Conservation (phyloP, 2,113 vertebrate species). For the Actinemys pallida region DNA sequence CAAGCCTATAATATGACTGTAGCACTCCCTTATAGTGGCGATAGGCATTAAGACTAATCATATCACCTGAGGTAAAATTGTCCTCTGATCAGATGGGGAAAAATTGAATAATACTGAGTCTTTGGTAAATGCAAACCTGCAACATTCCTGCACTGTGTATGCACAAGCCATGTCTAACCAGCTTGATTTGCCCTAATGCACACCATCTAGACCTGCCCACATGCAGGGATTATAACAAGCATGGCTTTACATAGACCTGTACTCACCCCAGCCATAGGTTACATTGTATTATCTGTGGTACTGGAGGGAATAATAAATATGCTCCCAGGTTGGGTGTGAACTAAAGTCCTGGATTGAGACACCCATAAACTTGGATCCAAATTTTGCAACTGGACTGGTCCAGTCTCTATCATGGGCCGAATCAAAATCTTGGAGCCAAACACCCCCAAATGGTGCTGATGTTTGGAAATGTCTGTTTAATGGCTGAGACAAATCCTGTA, state of each 20-base stretch:
- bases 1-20: neutral
- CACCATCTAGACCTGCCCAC: neutral
- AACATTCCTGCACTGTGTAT: neutral
- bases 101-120: neutral
- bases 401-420: neutral
- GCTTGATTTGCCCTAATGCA: neutral
- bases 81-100: neutral
- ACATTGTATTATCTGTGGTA: neutral
- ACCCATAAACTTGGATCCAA: neutral
- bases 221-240: neutral
- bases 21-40: neutral
- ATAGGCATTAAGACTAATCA: neutral
- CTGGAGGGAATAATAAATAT: neutral
- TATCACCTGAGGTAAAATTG: neutral
- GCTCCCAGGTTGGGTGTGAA: neutral
- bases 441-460: neutral
- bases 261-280: neutral
- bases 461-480: neutral
- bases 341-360: neutral
- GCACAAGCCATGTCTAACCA: neutral
- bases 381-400: neutral
- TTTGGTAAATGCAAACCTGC: neutral
- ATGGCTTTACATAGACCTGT: neutral
- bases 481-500: neutral
- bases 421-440: neutral